A percentile compares a stretch with the other conserved stretches of the same genome.
These are phyloP conservation scores for Taphrorychus bicolor DNA, from an alignment of 2,888 invertebrate species.

Conservation along the genomic window DNA sequence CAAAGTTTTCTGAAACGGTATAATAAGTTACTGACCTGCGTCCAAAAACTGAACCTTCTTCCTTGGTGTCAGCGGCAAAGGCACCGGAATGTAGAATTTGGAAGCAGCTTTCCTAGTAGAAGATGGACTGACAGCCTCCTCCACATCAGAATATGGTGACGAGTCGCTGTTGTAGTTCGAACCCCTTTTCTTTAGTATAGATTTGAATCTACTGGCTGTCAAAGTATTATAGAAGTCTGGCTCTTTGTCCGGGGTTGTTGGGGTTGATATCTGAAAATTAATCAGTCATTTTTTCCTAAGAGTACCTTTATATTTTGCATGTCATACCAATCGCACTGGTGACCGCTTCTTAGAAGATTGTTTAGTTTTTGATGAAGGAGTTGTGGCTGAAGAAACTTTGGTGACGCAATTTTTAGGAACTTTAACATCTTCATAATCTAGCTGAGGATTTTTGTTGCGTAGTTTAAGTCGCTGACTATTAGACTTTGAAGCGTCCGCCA, in stretches of 20 bases:
- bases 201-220: slow-evolving; percentile 57
- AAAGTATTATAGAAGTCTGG: slow-evolving; percentile 9
- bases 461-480: slow-evolving; percentile 59
- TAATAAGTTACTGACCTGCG: slow-evolving; percentile 66
- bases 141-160: slow-evolving; percentile 48
- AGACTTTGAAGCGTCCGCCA: slow-evolving; percentile 42
- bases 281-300: no score
- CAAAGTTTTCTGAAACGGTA: no score
- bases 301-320: no score
- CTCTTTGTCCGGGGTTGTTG: slow-evolving; percentile 35
- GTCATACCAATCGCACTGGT: slow-evolving; percentile 15
- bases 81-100: slow-evolving; percentile 71
- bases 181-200: slow-evolving; percentile 64
- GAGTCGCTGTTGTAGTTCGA: slow-evolving; percentile 57
- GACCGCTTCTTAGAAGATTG: neutral
- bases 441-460: slow-evolving; percentile 51
- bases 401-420: slow-evolving; percentile 39
- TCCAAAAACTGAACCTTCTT: slow-evolving; percentile 78
- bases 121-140: slow-evolving; percentile 53
- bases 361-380: neutral
- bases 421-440: slow-evolving; percentile 54
- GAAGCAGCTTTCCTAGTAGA: slow-evolving; percentile 59
- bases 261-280: slow-evolving; percentile 7
- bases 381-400: neutral
- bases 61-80: slow-evolving; percentile 60